Percentiles rank a stretch among this genome's conserved stretches.
Evolutionary conservation across 2,888 invertebrate genomes (phyloP).

Genomic region (Teinopalpus imperialis): DNA sequence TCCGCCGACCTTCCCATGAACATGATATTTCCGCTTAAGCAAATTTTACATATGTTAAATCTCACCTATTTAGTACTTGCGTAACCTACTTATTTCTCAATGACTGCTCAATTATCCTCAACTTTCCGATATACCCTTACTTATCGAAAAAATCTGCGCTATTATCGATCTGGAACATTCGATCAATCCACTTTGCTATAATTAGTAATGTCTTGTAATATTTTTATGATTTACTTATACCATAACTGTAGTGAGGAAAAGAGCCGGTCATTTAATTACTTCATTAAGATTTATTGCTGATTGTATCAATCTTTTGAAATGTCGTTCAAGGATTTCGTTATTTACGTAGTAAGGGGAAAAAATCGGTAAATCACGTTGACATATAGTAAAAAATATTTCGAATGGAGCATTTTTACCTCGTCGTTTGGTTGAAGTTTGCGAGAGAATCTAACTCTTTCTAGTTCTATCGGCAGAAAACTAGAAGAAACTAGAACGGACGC

Average conservation of each 20-base stretch:
- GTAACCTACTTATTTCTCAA: conserved; percentile 1
- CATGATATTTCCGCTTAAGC: conserved; percentile 5
- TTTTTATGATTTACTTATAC: conserved; percentile 8
- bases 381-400: too few species aligned
- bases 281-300: conserved; percentile 10
- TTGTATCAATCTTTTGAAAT: neutral
- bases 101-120: conserved; percentile 1
- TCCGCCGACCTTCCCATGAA: too few species aligned
- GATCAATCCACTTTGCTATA: conserved; percentile 14
- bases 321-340: conserved; percentile 11
- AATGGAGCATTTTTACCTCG: too few species aligned
- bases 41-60: neutral
- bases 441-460: too few species aligned
- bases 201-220: conserved; percentile 12
- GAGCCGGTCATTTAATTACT: conserved; percentile 9
- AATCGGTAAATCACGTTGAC: too few species aligned
- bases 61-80: neutral
- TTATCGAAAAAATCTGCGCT: neutral
- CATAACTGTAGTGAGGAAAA: neutral
- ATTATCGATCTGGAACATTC: conserved; percentile 12
- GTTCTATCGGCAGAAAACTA: too few species aligned
- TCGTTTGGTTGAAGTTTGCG: too few species aligned
- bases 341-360: neutral
- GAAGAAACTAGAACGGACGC: too few species aligned
- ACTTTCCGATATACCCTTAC: conserved; percentile 15